A percentile compares a stretch with the other conserved stretches of the same genome.
Evolutionary conservation across 2,888 invertebrate genomes (phyloP).

Genomic region (Noctua janthina): DNA sequence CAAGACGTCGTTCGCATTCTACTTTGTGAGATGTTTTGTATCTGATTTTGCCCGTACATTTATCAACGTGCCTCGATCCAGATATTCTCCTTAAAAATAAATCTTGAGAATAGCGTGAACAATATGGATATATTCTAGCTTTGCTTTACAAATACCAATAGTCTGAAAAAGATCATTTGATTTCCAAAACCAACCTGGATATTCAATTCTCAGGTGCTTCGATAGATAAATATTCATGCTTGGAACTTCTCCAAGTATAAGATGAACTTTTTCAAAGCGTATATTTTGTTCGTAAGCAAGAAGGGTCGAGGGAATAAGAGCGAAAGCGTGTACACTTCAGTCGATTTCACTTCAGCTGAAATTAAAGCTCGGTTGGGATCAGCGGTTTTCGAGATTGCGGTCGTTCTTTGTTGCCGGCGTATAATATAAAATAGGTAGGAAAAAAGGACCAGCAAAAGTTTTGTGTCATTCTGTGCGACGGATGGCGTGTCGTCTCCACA

Average conservation of each 20-base stretch:
- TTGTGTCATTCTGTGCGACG: slow-evolving; percentile 63
- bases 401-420: slow-evolving; percentile 74
- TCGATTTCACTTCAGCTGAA: slow-evolving; percentile 84
- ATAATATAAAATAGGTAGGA: slow-evolving; percentile 70
- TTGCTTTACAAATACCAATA: neutral
- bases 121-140: neutral
- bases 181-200: slow-evolving; percentile 24
- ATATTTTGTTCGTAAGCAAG: slow-evolving; percentile 74
- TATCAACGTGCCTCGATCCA: neutral
- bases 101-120: neutral
- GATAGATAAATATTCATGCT: slow-evolving; percentile 71
- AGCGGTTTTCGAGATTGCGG: slow-evolving; percentile 79
- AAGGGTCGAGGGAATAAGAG: slow-evolving; percentile 83
- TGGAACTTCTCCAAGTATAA: slow-evolving; percentile 68
- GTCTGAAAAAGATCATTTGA: neutral
- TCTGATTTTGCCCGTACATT: neutral
- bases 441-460: slow-evolving; percentile 64
- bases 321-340: slow-evolving; percentile 87
- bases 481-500: slow-evolving; percentile 59
- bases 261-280: slow-evolving; percentile 72
- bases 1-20: slow-evolving; percentile 47
- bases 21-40: slow-evolving; percentile 29
- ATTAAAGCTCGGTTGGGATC: slow-evolving; percentile 82
- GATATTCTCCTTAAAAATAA: neutral
- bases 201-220: slow-evolving; percentile 53